Base-by-base conservation (phyloP, 2,888 invertebrate genomes). In the Acronicta leporina region DNA sequence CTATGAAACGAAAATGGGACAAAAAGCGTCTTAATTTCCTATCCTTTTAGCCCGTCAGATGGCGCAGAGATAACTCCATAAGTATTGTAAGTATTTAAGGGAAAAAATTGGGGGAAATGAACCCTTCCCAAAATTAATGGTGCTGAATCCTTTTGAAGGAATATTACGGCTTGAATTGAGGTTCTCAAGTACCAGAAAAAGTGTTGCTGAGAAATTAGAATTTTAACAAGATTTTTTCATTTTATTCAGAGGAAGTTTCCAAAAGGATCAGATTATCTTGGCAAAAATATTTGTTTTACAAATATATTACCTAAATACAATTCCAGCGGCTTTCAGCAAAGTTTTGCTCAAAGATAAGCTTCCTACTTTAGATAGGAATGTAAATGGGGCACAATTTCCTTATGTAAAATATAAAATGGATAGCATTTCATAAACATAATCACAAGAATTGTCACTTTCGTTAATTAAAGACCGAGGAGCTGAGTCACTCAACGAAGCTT, bases 11-110 rank as follows among this genome's bases (percentile, higher is more conserved):
- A 80, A 87, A 90, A 88, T 80, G 82, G 82, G 80, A 82, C 81
- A 87, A 88, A 89, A 87, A 84, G 74, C 70, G 80, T 84, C 86
- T 88, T 91, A 86, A 90, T 91, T 90, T 90, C 86, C 87, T 84
- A 86, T 85, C 82, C 84, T 81, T 83, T 86, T 80, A 81, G 74
- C 41, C 68, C 67, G 73, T 73, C 78, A 80, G 80, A 83, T 80
- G 77, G 78, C 48, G 63, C 55, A 65, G 62, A 75, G 70, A 79
- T 75, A 75, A 75, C 71, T 67, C 45, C 46, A 60, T 55, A 57
- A 76, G 66, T 67, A 70, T 56, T 68, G 64, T 74, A 66, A 75
- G 71, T 68, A 63, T 60, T 58, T 67, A 49, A 54, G 33, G 43
- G 55, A 62, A 70, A 77, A 69, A 70, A 52, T 59, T 63, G 65